Conservation (phyloP, 2,888 invertebrate genomes). For the Carterocephalus palaemon region DNA sequence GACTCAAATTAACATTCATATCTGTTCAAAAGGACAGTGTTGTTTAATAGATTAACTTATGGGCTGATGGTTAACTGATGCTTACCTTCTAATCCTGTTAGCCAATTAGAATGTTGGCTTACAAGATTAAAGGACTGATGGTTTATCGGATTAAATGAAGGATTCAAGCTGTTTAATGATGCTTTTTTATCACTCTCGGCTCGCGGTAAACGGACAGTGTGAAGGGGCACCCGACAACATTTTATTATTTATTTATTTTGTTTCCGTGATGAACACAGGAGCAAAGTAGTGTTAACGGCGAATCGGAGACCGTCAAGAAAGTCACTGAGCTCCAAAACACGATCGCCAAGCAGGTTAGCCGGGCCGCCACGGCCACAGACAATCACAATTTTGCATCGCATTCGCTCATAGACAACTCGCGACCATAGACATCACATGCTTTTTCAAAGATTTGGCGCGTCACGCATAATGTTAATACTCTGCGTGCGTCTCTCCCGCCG, state of each 20-base stretch:
- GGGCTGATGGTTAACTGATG: too few relatives aligned
- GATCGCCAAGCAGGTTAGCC: constrained; percentile 89
- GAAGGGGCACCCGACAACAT: constrained; percentile 27
- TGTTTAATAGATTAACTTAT: too few relatives aligned
- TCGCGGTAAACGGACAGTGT: constrained; percentile 19
- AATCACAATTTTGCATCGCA: constrained; percentile 22
- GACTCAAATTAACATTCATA: too few relatives aligned
- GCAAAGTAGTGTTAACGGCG: constrained; percentile 68
- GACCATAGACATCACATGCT: constrained; percentile 19
- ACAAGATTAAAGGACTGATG: too few relatives aligned
- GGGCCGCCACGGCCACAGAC: constrained; percentile 25
- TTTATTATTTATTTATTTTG: constrained; percentile 34
- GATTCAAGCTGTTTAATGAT: too few relatives aligned
- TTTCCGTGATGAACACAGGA: constrained; percentile 65
- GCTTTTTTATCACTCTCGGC: background rate
- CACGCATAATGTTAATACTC: background rate
- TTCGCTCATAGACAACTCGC: constrained; percentile 20
- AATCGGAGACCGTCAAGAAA: constrained; percentile 68
- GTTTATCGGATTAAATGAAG: too few relatives aligned
- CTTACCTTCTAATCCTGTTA: too few relatives aligned
- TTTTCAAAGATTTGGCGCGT: background rate
- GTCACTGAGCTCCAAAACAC: constrained; percentile 90
- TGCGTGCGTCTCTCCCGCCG: constrained; percentile 1
- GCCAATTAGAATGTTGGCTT: too few relatives aligned
- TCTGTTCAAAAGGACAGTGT: too few relatives aligned